Evolutionary conservation across 64 coral and sea anemone species (phyloP), one percentile per base, ranked within the genome.

Genomic region (Astreopora myriophthalma): DNA sequence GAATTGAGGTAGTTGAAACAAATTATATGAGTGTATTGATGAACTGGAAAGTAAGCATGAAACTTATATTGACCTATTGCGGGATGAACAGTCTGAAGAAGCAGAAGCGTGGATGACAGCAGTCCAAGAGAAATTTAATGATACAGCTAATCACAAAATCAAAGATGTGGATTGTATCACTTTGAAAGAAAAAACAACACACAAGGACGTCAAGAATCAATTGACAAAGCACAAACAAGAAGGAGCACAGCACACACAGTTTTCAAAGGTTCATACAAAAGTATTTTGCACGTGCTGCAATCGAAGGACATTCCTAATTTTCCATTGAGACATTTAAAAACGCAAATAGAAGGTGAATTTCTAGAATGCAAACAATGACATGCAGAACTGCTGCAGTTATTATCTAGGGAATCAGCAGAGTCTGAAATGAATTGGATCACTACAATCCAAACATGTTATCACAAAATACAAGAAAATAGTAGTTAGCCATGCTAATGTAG

Each of bases 381-480:
- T 32, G 64, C n/a, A 37, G 64, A 72, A 51, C 32, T 87, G 27
- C 92, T 88, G 31, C 85, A 84, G 13, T 38, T 88, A 9, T 30
- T 46, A 20, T 24, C 70, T 27, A 52, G 33, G 25, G 39, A 94
- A 34, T 30, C 78, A 27, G 79, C 78, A 25, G 86, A 65, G 48
- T 17, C 77, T 63, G 89, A 84, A 92, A 92, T 92, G 17, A 92
- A 85, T 32, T 92, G 77, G 42, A 52, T 85, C n/a, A 30, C 64
- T 12, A 73, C 60, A 73, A 74, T 85, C 30, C 79, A 92, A 92
- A 52, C 37, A 1, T 55, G 26, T 52, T 85, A 85, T 81, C 67
- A 85, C 17, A 44, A 83, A 84, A 80, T 83, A 27, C 82, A 58
- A 35, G 33, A 70, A 71, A 70, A 80, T 91, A 14, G 20, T 73